Percentiles rank a stretch among this genome's conserved stretches.
phyloP scores from a whole-genome alignment of 2,113 vertebrate genomes.

The Hemiscyllium ocellatum region DNA sequence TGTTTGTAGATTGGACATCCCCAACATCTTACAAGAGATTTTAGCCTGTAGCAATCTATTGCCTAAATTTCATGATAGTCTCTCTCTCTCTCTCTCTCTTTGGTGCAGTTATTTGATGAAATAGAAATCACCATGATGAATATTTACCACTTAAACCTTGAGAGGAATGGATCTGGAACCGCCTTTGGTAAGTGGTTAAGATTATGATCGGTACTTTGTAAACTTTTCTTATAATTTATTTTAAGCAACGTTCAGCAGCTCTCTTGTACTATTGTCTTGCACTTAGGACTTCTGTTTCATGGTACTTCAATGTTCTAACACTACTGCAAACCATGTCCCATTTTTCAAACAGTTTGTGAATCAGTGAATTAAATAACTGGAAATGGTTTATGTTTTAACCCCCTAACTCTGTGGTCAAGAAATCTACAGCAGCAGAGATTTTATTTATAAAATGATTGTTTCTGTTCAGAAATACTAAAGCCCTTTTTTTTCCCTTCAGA shows the following conservation, averaged over 20 bases:
- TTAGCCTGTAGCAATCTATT: not conserved
- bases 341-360: no score
- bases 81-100: not conserved
- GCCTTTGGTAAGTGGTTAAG: constrained; percentile 74
- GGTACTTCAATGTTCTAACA: not conserved
- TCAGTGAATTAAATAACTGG: no score
- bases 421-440: no score
- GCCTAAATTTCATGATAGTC: not conserved
- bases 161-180: constrained; percentile 55
- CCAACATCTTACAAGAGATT: not conserved
- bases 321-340: no score
- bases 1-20: not conserved
- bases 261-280: not conserved
- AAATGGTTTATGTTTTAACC: no score
- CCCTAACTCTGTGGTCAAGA: no score
- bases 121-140: constrained; percentile 72
- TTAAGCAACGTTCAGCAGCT: not conserved
- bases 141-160: constrained; percentile 67
- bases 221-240: not conserved
- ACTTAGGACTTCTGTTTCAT: not conserved
- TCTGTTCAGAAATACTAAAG: no score
- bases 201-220: not conserved
- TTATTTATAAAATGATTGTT: no score
- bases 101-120: constrained; percentile 68
- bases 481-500: no score